Conservation (phyloP, 2,113 vertebrate species). For the Phycodurus eques region DNA sequence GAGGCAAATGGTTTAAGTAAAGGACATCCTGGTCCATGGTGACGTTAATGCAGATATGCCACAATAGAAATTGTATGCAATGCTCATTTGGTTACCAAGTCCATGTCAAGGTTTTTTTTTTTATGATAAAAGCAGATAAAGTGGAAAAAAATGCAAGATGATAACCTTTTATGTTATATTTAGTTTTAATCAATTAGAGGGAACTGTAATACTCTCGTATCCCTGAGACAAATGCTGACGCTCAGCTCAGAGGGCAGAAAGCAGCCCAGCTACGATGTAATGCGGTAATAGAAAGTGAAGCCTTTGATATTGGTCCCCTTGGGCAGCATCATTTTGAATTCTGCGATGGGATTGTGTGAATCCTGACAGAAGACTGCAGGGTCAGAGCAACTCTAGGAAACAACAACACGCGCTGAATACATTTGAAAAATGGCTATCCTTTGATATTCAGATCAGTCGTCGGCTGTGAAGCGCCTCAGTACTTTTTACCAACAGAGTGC, state of each 20-base stretch:
- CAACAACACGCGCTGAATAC: conserved; percentile 57
- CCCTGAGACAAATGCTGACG: conserved; percentile 34
- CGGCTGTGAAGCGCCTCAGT: conserved; percentile 29
- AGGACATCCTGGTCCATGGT: not conserved
- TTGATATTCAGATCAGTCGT: conserved; percentile 65
- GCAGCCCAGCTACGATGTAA: conserved; percentile 33
- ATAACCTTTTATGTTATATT: conserved; percentile 27
- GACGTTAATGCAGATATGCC: not conserved
- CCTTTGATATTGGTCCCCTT: conserved; percentile 62
- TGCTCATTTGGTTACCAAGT: not conserved
- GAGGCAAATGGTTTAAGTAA: conserved; percentile 20
- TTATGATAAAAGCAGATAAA: conserved; percentile 25
- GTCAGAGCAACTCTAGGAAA: conserved; percentile 54
- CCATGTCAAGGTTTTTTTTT: not conserved
- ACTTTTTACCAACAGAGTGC: conserved; percentile 27
- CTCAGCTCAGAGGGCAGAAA: conserved; percentile 30
- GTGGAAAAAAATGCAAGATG: conserved; percentile 11
- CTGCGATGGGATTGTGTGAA: conserved; percentile 35
- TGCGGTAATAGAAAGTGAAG: conserved; percentile 49
- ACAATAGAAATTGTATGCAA: not conserved
- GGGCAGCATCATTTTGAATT: conserved; percentile 45
- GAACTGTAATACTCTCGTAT: conserved; percentile 17
- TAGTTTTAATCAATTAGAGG: conserved; percentile 17
- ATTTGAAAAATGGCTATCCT: conserved; percentile 50
- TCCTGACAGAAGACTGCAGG: conserved; percentile 54